A percentile compares a stretch with the other conserved stretches of the same genome.
Conservation (phyloP, 2,797 vertebrate genomes). For the Pantherophis alleghaniensis region DNA sequence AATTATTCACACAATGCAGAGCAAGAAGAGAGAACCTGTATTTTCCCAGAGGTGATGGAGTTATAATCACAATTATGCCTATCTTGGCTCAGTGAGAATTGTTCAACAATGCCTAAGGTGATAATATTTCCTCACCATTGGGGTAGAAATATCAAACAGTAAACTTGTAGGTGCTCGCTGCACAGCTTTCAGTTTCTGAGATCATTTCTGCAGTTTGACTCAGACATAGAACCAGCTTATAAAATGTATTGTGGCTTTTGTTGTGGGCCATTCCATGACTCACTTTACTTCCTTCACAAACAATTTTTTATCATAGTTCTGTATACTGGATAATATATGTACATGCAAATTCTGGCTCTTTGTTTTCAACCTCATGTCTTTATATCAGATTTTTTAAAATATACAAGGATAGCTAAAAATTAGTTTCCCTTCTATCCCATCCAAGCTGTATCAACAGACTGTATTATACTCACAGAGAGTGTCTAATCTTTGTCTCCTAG, state of each 20-base stretch:
- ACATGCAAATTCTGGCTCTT: neutral
- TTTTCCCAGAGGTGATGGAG: neutral
- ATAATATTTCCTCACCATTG: neutral
- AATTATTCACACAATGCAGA: neutral
- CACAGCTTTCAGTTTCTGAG: neutral
- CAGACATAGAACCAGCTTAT: neutral
- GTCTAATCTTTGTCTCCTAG: slow-evolving; percentile 12
- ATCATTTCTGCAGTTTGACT: neutral
- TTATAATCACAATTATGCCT: neutral
- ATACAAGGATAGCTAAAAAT: neutral
- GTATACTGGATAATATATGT: neutral
- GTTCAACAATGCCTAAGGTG: neutral
- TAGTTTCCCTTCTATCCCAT: neutral
- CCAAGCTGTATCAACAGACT: neutral
- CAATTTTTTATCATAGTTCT: neutral
- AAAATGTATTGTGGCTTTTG: neutral
- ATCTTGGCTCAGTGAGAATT: neutral
- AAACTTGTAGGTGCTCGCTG: neutral
- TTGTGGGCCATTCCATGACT: neutral
- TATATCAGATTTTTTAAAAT: neutral
- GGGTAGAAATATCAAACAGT: neutral
- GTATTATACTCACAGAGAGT: neutral
- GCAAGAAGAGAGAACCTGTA: neutral
- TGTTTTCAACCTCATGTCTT: neutral
- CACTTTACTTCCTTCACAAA: neutral